These are phyloP conservation scores for Melinaea menophilus DNA, from an alignment of 2,888 invertebrate genomes.

Conservation along the genomic window DNA sequence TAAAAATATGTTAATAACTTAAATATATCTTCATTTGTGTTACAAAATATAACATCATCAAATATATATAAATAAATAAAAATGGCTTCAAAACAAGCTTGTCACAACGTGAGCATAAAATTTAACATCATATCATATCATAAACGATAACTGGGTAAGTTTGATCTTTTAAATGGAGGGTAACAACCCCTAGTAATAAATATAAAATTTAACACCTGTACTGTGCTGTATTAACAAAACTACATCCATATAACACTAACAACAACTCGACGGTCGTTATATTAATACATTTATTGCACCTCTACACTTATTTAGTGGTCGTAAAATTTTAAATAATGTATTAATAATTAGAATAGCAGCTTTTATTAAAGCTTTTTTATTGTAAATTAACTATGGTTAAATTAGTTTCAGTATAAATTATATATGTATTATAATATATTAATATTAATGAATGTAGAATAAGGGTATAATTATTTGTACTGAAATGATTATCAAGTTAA, in stretches of 20 bases:
- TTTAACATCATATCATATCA: not conserved
- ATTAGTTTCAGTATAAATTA: too few species aligned
- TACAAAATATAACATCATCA: too few species aligned
- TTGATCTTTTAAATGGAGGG: conserved; percentile 24
- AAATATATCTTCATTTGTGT: too few species aligned
- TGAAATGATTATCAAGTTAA: too few species aligned
- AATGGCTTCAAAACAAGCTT: not conserved
- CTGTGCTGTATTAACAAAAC: conserved; percentile 25
- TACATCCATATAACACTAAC: conserved; percentile 17
- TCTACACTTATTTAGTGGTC: conserved; percentile 18
- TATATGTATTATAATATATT: too few species aligned
- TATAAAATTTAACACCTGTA: conserved; percentile 29
- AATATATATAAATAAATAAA: too few species aligned
- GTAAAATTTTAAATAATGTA: conserved; percentile 11
- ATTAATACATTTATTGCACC: conserved; percentile 24
- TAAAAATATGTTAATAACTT: too few species aligned
- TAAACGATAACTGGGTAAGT: conserved; percentile 14
- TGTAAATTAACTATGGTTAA: too few species aligned
- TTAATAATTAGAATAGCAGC: conserved; percentile 7
- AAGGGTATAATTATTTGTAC: too few species aligned
- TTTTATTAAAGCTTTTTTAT: not conserved
- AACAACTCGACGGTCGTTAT: conserved; percentile 26
- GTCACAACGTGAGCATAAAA: not conserved
- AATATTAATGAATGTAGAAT: too few species aligned
- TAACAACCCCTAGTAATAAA: conserved; percentile 25